phyloP scores from a whole-genome alignment of 2,113 vertebrate species.

The Lophius piscatorius region DNA sequence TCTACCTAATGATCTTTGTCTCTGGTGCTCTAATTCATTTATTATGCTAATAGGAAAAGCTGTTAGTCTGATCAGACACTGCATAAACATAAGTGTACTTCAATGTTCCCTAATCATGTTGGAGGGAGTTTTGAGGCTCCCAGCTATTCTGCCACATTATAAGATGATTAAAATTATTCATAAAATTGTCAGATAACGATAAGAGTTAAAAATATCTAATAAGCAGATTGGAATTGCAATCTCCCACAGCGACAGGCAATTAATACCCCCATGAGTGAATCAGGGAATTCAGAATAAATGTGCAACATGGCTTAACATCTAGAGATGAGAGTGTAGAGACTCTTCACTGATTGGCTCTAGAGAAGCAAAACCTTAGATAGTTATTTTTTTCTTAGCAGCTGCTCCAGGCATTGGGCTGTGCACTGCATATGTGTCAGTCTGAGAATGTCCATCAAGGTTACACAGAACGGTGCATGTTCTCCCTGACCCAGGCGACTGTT shows the following conservation, averaged over 20 bases:
- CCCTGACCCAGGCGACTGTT: constrained; percentile 24
- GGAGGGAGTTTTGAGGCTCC: constrained; percentile 30
- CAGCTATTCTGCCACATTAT: constrained; percentile 22
- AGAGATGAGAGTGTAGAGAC: constrained; percentile 8
- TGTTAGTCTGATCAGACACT: constrained; percentile 49
- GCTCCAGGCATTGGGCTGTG: constrained; percentile 10
- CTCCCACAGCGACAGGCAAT: constrained; percentile 12
- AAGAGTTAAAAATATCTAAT: constrained; percentile 56
- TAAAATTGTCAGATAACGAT: constrained; percentile 44
- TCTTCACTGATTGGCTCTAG: constrained; percentile 20
- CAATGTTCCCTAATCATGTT: constrained; percentile 45
- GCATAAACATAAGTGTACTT: constrained; percentile 46
- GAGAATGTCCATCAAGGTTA: constrained; percentile 29
- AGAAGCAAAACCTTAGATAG: constrained; percentile 4
- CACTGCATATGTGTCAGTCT: constrained; percentile 2
- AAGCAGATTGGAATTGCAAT: constrained; percentile 35
- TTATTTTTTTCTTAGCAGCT: constrained; percentile 29
- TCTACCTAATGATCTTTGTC: constrained; percentile 60
- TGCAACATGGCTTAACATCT: constrained; percentile 6
- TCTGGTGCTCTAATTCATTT: constrained; percentile 60
- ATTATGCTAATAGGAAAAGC: constrained; percentile 60
- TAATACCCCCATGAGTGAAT: constrained; percentile 29
- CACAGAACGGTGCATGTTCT: constrained; percentile 17
- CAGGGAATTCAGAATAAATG: constrained; percentile 10
- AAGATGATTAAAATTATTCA: constrained; percentile 51